Evolutionary conservation across 2,888 invertebrate genomes (phyloP).

Genomic region (Scaptomyza parva): DNA sequence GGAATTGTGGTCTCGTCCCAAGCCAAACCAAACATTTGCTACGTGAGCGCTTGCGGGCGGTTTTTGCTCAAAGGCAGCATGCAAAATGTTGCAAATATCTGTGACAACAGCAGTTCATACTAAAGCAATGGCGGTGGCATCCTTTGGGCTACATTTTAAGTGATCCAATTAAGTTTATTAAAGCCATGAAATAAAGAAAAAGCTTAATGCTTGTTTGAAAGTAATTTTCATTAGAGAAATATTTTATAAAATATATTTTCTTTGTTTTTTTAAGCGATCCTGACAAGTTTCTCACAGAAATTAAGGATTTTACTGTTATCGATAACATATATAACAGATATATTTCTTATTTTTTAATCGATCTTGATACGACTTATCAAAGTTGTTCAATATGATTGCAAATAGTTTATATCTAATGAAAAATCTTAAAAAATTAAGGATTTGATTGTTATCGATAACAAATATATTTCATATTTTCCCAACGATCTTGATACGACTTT

Average conservation of each 20-base stretch:
- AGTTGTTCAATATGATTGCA: no score
- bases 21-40: constrained; percentile 27
- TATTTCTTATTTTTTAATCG: no score
- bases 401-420: no score
- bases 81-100: constrained; percentile 74
- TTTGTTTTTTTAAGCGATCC: not conserved
- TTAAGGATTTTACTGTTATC: not conserved
- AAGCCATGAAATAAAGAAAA: not conserved
- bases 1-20: constrained; percentile 30
- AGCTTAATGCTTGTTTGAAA: not conserved
- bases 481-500: no score
- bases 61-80: constrained; percentile 71
- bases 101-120: no score
- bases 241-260: not conserved
- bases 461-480: no score
- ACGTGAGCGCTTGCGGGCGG: constrained; percentile 67
- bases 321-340: not conserved
- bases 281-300: no score
- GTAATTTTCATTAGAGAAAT: no score
- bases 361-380: no score
- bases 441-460: no score
- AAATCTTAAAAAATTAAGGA: no score
- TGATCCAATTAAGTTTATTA: not conserved
- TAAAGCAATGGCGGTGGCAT: constrained; percentile 25
- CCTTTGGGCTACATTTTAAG: constrained; percentile 13